These are phyloP conservation scores for Agonopterix heracliana DNA, from an alignment of 2,888 invertebrate species.

Conservation along the genomic window DNA sequence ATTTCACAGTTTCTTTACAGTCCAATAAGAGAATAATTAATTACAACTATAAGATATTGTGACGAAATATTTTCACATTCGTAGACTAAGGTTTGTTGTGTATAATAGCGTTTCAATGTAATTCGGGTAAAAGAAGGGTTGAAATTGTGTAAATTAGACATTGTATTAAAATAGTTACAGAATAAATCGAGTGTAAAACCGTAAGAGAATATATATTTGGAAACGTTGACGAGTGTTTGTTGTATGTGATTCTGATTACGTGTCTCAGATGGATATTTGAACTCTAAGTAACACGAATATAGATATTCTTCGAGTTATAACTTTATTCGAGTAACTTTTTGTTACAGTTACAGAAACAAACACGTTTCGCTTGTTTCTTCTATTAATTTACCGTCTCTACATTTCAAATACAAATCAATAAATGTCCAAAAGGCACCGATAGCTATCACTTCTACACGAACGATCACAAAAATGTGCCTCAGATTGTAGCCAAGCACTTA, in stretches of 20 bases:
- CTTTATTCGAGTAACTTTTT: conserved; percentile 50
- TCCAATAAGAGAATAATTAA: conserved; percentile 63
- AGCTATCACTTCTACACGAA: not conserved
- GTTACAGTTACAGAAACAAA: conserved; percentile 14
- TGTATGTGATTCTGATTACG: conserved; percentile 65
- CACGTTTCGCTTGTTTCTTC: conserved; percentile 18
- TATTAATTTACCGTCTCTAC: not conserved
- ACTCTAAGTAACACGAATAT: conserved; percentile 39
- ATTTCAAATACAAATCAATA: not conserved
- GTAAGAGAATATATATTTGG: conserved; percentile 73
- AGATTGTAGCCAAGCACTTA: not conserved
- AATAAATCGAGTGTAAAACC: conserved; percentile 53
- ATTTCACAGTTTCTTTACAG: conserved; percentile 75
- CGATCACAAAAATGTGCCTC: not conserved
- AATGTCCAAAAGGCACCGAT: not conserved
- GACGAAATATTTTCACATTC: conserved; percentile 73
- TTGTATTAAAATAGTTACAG: conserved; percentile 67
- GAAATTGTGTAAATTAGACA: conserved; percentile 67
- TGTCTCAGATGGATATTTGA: conserved; percentile 64
- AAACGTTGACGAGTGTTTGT: conserved; percentile 69
- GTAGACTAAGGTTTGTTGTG: conserved; percentile 72
- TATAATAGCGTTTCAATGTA: conserved; percentile 65
- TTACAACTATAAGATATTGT: conserved; percentile 61
- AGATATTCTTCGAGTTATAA: conserved; percentile 54
- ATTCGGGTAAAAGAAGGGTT: conserved; percentile 59